phyloP scores from a whole-genome alignment of 2,888 invertebrate genomes.

The Apotomis turbidana region DNA sequence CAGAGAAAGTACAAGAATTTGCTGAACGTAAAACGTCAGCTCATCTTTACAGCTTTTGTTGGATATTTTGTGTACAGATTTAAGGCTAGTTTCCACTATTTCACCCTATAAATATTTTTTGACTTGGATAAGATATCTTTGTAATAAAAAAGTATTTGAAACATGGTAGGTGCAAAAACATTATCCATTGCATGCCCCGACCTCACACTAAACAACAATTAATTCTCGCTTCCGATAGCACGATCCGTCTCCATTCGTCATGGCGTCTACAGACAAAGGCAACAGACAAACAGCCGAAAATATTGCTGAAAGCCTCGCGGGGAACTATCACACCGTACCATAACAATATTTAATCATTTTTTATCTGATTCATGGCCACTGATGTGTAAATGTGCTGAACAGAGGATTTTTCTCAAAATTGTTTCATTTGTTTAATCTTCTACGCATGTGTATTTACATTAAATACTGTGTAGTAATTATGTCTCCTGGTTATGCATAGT shows the following conservation, averaged over 20 bases:
- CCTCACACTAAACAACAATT: conserved; percentile 37
- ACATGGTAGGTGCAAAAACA: neutral
- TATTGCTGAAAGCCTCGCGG: conserved; percentile 33
- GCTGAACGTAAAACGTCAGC: neutral
- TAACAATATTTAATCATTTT: neutral
- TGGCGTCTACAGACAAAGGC: conserved; percentile 27
- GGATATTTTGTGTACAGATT: neutral
- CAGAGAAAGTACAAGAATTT: conserved; percentile 21
- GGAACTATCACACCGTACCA: conserved; percentile 8
- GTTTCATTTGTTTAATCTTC: no score
- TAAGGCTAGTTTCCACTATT: no score
- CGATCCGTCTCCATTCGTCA: conserved; percentile 41
- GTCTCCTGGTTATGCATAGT: no score
- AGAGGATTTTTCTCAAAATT: no score
- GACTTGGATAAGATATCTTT: no score
- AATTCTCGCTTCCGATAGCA: conserved; percentile 25
- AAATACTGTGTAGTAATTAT: no score
- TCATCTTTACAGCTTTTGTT: neutral
- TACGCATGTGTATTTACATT: no score
- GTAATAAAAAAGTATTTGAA: neutral
- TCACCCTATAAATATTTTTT: no score
- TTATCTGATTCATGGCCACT: neutral
- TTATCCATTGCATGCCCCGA: neutral
- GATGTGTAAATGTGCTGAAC: no score
- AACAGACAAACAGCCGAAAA: conserved; percentile 39